These are phyloP conservation scores for Xestia rhomboidea DNA, from an alignment of 2,888 invertebrate genomes.

Conservation along the genomic window DNA sequence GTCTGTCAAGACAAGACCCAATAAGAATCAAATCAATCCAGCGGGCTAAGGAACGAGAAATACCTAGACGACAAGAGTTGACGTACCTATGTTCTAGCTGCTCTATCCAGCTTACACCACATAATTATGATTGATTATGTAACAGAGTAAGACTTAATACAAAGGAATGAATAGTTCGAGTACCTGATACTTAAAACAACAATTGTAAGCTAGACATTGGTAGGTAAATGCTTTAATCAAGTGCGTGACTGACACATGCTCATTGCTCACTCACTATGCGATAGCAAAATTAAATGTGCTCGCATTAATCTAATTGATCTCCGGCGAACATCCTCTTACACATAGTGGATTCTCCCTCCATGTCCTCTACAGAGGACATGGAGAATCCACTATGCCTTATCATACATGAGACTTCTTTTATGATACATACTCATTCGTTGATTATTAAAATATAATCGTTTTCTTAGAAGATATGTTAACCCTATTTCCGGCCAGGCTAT, in stretches of 20 bases:
- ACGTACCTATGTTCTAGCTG: background rate
- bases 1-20: background rate
- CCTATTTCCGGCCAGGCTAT: slow-evolving; percentile 17
- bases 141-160: background rate
- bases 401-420: too few species aligned
- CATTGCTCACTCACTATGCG: slow-evolving; percentile 54
- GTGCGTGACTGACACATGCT: slow-evolving; percentile 66
- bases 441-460: slow-evolving; percentile 8
- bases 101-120: background rate
- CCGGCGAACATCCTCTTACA: slow-evolving; percentile 11
- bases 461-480: slow-evolving; percentile 19
- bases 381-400: too few species aligned
- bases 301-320: slow-evolving; percentile 36
- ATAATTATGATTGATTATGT: background rate
- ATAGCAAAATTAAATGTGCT: slow-evolving; percentile 55
- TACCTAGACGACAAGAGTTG: background rate
- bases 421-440: background rate
- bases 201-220: slow-evolving; percentile 55
- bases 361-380: too few species aligned
- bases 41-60: background rate
- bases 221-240: slow-evolving; percentile 72
- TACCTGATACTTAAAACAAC: slow-evolving; percentile 35
- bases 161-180: slow-evolving; percentile 29
- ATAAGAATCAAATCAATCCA: background rate
- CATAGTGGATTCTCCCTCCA: slow-evolving; percentile 2